Base-by-base conservation (phyloP, 2,113 vertebrate genomes). In the Oncorhynchus keta region DNA sequence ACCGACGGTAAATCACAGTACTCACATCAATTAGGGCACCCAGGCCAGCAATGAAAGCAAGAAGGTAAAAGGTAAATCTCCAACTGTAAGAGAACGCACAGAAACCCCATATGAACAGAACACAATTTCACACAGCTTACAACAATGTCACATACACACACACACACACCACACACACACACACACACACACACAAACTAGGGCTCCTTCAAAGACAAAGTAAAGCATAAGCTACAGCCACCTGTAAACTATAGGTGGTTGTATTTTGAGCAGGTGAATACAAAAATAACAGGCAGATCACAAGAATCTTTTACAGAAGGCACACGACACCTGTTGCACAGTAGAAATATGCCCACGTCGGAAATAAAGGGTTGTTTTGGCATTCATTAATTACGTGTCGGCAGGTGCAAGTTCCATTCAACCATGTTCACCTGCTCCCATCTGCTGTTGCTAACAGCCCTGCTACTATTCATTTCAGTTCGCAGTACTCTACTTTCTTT, bases 61-160 rank as follows among this genome's bases (percentile, higher is more conserved):
- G 24, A 93, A 99, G 93, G 94, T 99, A 99, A 94, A 97, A 99
- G 0, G 95, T 97, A 95, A 99, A 99, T 92, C 97, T 94, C 97
- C 97, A 99, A 90, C 97, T 99, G 95, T 74, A 94, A 95, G 91
- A 91, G 86, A 95, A 92, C 2, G 65, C 59, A 87, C 68, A 89
- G 76, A 82, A 67, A 55, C 51, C 45, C 35, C 14, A 67, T 7
- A 68, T 8, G 24, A 49, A 45, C 11, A 65, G 18, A 22, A 28
- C 3, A 35, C n/a, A 11, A 65, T 62, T 61, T 78, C 16, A 72
- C 12, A 79, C 45, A 79, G 45, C 73, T 51, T 11, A 14, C 20
- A 61, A 9, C 20, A 14, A 55, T 14, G 16, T 57, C 16, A 61
- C 55, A 73, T 45, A 66, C 64, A 45, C 18, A 74, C 65, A 66